Percentiles rank a stretch among this genome's conserved stretches.
Conservation (phyloP, 2,888 invertebrate species). For the Limnephilus rhombicus region DNA sequence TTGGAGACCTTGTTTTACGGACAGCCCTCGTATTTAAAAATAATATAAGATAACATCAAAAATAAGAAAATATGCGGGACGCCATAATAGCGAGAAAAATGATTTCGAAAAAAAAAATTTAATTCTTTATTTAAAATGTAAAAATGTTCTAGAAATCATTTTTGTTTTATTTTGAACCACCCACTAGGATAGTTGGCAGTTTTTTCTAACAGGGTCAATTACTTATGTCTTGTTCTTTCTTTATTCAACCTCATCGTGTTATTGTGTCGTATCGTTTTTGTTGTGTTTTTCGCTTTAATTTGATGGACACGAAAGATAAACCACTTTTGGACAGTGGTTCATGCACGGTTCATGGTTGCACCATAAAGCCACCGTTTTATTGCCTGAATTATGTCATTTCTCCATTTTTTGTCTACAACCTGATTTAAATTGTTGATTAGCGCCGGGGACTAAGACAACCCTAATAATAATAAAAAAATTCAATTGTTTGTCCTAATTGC, state of each 20-base stretch:
- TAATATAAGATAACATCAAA: no score
- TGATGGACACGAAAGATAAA: slow-evolving; percentile 11
- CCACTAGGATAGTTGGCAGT: background rate
- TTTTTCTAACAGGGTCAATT: background rate
- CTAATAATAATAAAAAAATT: background rate
- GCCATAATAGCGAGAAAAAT: no score
- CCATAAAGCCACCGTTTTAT: slow-evolving; percentile 53
- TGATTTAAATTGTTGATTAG: background rate
- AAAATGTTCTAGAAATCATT: background rate
- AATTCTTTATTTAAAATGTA: no score
- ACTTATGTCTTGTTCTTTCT: background rate
- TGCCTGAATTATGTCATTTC: slow-evolving; percentile 26
- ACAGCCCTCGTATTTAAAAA: no score
- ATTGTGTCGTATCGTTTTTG: slow-evolving; percentile 3
- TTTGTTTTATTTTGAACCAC: background rate
- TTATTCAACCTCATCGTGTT: background rate
- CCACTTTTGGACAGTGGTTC: background rate
- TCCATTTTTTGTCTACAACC: slow-evolving; percentile 8
- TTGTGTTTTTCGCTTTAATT: background rate
- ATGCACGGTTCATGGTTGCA: slow-evolving; percentile 23
- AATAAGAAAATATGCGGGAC: no score
- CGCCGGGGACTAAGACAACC: background rate
- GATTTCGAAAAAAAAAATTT: no score
- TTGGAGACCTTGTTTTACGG: no score
- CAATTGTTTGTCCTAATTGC: slow-evolving; percentile 29